Percentiles rank a stretch among this genome's conserved stretches.
phyloP scores from a whole-genome alignment of 1,140 invertebrate genomes.

The Chrysoperla carnea region DNA sequence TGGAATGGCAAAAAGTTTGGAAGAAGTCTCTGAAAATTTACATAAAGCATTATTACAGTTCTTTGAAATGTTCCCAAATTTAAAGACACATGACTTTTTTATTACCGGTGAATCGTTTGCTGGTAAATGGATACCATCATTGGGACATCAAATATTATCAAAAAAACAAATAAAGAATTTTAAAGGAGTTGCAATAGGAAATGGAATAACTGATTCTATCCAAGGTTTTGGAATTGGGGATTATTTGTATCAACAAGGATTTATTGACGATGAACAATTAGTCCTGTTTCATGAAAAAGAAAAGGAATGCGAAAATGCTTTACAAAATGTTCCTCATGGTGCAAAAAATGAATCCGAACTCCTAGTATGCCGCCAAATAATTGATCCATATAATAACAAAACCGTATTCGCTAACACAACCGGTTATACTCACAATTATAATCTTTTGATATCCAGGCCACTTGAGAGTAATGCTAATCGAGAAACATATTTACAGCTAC shows the following conservation, averaged over 20 bases:
- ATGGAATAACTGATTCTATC: conserved; percentile 65
- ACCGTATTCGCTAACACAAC: too few relatives aligned
- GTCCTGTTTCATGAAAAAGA: too few relatives aligned
- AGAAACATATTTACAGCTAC: too few relatives aligned
- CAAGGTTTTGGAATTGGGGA: conserved; percentile 62
- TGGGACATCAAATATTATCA: conserved; percentile 54
- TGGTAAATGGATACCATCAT: conserved; percentile 65
- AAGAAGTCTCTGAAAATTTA: conserved; percentile 44
- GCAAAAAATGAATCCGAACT: too few relatives aligned
- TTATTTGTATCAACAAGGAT: conserved; percentile 65
- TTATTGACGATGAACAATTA: conserved; percentile 34
- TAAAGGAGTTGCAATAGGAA: conserved; percentile 66
- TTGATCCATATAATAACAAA: too few relatives aligned
- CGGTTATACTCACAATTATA: too few relatives aligned
- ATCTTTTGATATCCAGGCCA: too few relatives aligned
- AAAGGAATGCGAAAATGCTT: too few relatives aligned
- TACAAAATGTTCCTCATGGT: too few relatives aligned
- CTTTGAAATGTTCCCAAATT: conserved; percentile 51
- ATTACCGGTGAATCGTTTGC: conserved; percentile 78
- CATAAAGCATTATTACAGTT: conserved; percentile 50
- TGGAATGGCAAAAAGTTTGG: conserved; percentile 44
- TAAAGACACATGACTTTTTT: conserved; percentile 47
- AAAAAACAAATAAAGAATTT: conserved; percentile 44
- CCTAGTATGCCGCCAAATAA: too few relatives aligned
- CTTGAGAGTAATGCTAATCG: too few relatives aligned